These are phyloP conservation scores for Meandrina meandrites DNA, from an alignment of 92 coral and sea anemone species.

Conservation along the genomic window DNA sequence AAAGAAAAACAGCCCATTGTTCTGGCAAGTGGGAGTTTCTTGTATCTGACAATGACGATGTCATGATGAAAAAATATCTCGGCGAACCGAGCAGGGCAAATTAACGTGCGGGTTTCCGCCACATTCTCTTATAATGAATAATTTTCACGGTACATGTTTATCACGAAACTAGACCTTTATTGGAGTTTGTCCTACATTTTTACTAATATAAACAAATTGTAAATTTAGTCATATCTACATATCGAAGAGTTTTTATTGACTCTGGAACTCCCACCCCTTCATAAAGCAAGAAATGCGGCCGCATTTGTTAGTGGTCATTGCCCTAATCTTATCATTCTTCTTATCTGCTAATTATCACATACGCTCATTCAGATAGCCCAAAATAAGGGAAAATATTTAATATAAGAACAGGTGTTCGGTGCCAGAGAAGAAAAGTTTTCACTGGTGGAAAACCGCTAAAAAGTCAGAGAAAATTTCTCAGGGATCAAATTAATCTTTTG, in stretches of 20 bases:
- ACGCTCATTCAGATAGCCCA: conserved; percentile 7
- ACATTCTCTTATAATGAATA: neutral
- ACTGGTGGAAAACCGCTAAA: conserved; percentile 36
- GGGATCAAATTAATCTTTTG: conserved; percentile 18
- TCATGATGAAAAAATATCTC: neutral
- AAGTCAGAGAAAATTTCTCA: neutral
- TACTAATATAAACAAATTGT: conserved; percentile 13
- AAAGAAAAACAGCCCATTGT: neutral
- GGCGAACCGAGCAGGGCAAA: neutral
- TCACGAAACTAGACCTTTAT: neutral
- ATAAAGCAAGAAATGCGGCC: neutral
- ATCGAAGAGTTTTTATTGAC: conserved; percentile 1
- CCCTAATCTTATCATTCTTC: conserved; percentile 1
- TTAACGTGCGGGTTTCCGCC: neutral
- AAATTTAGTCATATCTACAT: neutral
- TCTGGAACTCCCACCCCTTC: neutral
- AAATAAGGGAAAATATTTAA: conserved; percentile 5
- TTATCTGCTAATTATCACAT: conserved; percentile 31
- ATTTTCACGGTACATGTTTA: neutral
- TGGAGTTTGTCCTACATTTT: neutral
- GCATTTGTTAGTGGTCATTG: conserved; percentile 6
- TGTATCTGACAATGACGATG: neutral
- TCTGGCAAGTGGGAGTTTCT: neutral
- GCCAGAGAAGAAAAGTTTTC: conserved; percentile 1
- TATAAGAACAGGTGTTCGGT: conserved; percentile 8